A percentile compares a stretch with the other conserved stretches of the same genome.
phyloP scores from a whole-genome alignment of 2,113 vertebrate genomes.

The Dipodomys spectabilis region DNA sequence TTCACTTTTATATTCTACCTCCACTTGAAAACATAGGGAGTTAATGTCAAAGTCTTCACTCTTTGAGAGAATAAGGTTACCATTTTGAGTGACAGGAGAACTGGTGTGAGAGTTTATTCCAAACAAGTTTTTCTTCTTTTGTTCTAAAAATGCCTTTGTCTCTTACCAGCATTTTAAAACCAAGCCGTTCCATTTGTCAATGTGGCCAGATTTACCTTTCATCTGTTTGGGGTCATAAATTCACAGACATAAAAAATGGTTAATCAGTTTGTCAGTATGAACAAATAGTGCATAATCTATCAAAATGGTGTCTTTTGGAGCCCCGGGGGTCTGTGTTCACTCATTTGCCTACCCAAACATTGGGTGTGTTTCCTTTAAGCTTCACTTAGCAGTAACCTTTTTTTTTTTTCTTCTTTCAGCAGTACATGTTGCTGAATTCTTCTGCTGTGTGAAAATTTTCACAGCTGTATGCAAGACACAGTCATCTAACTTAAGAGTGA shows the following conservation, averaged over 20 bases:
- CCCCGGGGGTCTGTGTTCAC: slow-evolving; percentile 24
- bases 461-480: slow-evolving; percentile 68
- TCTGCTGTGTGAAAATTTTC: slow-evolving; percentile 74
- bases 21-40: neutral
- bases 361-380: slow-evolving; percentile 60
- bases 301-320: slow-evolving; percentile 19
- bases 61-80: slow-evolving; percentile 1
- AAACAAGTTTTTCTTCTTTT: neutral
- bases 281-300: slow-evolving; percentile 49
- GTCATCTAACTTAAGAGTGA: slow-evolving; percentile 50
- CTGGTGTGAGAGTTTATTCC: neutral
- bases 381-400: slow-evolving; percentile 49
- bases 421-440: slow-evolving; percentile 53
- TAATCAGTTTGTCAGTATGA: slow-evolving; percentile 59
- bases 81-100: slow-evolving; percentile 14
- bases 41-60: neutral
- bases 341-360: slow-evolving; percentile 52
- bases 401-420: slow-evolving; percentile 21
- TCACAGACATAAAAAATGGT: slow-evolving; percentile 44
- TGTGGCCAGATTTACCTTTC: slow-evolving; percentile 45
- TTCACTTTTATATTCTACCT: neutral
- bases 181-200: slow-evolving; percentile 63
- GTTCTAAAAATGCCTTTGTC: neutral
- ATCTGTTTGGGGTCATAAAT: slow-evolving; percentile 58
- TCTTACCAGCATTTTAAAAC: slow-evolving; percentile 48